These are phyloP conservation scores for Catajapyx aquilonaris DNA, from an alignment of 1,140 invertebrate species.

Conservation along the genomic window DNA sequence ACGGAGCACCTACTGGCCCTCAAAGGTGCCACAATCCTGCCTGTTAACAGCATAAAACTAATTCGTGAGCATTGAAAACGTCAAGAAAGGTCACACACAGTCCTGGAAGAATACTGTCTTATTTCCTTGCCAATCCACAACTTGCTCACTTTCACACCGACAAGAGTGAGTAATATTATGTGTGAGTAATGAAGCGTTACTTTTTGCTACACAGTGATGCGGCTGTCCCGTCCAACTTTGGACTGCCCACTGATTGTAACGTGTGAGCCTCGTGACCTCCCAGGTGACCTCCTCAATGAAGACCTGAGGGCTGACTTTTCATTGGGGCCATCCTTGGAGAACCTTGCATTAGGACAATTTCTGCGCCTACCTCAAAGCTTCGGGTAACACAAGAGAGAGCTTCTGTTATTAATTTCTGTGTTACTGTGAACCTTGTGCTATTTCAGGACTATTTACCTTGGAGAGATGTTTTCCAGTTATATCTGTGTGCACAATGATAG, in stretches of 20 bases:
- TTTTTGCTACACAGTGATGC: constrained; percentile 52
- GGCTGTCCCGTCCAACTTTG: constrained; percentile 68
- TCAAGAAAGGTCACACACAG: too few species aligned
- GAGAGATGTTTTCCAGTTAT: constrained; percentile 95
- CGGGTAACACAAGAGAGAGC: constrained; percentile 31
- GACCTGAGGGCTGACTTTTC: constrained; percentile 56
- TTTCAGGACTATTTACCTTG: constrained; percentile 59
- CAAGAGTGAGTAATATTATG: constrained; percentile 7
- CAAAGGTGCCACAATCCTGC: too few species aligned
- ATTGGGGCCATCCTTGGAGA: constrained; percentile 52
- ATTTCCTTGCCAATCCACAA: too few species aligned
- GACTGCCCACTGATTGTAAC: constrained; percentile 54
- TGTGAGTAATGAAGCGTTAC: too few species aligned
- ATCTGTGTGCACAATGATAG: constrained; percentile 94
- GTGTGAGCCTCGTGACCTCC: constrained; percentile 63
- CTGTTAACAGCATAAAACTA: too few species aligned
- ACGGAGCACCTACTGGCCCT: too few species aligned
- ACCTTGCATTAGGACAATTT: constrained; percentile 65
- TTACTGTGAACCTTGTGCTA: constrained; percentile 3
- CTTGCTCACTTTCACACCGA: constrained; percentile 9
- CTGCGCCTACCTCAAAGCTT: constrained; percentile 87
- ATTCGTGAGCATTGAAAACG: too few species aligned
- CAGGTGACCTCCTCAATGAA: constrained; percentile 51
- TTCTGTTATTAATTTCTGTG: neutral
- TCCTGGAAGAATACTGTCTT: too few species aligned